Evolutionary conservation across 1,140 invertebrate species (phyloP).

Genomic region (Goniozus legneri): DNA sequence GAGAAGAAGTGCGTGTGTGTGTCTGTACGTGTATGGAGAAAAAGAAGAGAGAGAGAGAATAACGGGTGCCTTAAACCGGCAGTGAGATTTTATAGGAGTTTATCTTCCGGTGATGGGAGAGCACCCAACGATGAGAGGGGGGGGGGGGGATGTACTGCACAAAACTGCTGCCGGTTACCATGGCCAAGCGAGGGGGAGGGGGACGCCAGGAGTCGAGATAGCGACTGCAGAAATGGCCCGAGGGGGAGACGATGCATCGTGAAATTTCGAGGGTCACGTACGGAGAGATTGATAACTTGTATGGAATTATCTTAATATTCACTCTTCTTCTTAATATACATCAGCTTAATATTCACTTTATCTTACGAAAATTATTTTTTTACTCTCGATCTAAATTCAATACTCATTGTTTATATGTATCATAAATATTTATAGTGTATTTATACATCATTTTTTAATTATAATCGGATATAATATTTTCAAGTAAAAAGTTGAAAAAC

Average conservation of each 20-base stretch:
- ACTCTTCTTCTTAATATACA: too few species aligned
- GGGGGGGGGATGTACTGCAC: conserved; percentile 34
- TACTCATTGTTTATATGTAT: too few species aligned
- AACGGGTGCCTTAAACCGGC: conserved; percentile 37
- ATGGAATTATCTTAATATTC: too few species aligned
- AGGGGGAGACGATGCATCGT: neutral
- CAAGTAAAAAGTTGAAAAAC: too few species aligned
- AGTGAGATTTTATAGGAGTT: conserved; percentile 49
- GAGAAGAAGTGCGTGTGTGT: conserved; percentile 4
- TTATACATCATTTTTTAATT: too few species aligned
- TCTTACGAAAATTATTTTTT: too few species aligned
- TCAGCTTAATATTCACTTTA: too few species aligned
- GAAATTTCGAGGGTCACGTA: too few species aligned
- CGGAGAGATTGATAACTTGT: too few species aligned
- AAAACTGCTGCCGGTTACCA: conserved; percentile 32
- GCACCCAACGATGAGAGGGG: conserved; percentile 32
- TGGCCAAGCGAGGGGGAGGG: conserved; percentile 10
- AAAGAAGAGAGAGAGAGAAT: conserved; percentile 12
- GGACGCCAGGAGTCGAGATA: conserved; percentile 10
- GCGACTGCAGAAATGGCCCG: conserved; percentile 16
- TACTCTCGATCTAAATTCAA: too few species aligned
- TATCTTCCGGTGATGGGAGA: conserved; percentile 43
- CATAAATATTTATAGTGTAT: too few species aligned
- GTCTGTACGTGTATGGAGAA: conserved; percentile 1
- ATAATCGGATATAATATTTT: too few species aligned